These are phyloP conservation scores for Calcarius lapponicus DNA, from an alignment of 2,797 vertebrate species.

Conservation along the genomic window DNA sequence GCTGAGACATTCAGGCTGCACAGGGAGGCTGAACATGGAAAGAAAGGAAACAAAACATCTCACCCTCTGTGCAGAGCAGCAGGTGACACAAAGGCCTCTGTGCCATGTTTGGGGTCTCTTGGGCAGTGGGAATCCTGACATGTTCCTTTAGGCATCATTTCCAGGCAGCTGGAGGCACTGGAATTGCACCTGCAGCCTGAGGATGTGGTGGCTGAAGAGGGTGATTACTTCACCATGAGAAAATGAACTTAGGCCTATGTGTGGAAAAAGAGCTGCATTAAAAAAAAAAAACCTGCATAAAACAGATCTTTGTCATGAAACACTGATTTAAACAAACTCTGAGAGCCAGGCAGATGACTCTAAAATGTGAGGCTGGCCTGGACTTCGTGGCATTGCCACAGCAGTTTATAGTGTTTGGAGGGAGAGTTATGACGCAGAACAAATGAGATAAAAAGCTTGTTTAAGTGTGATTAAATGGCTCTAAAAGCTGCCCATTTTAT, in stretches of 20 bases:
- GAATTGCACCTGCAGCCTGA: not conserved
- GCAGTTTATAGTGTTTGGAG: slow-evolving; percentile 53
- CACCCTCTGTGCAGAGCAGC: not conserved
- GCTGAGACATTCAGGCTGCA: not conserved
- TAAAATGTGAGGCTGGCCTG: not conserved
- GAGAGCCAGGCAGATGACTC: slow-evolving; percentile 24
- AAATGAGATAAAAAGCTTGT: slow-evolving; percentile 58
- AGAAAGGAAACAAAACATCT: not conserved
- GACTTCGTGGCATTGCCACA: not conserved
- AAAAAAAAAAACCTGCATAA: not conserved
- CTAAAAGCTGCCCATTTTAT: slow-evolving; percentile 53
- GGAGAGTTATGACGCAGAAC: slow-evolving; percentile 43
- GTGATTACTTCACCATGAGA: not conserved
- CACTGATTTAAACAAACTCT: not conserved
- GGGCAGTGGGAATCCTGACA: not conserved
- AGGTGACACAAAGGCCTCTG: not conserved
- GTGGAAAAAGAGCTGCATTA: not conserved
- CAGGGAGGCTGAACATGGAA: not conserved
- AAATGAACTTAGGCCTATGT: not conserved
- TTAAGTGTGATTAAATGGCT: slow-evolving; percentile 31
- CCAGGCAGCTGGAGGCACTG: not conserved
- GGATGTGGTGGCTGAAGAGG: not conserved
- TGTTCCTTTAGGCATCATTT: not conserved
- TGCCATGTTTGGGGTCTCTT: not conserved
- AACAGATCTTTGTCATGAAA: not conserved